Percentiles rank a stretch among this genome's conserved stretches.
These are phyloP conservation scores for Prolemur simus DNA, from an alignment of 2,113 vertebrate species.

Conservation along the genomic window DNA sequence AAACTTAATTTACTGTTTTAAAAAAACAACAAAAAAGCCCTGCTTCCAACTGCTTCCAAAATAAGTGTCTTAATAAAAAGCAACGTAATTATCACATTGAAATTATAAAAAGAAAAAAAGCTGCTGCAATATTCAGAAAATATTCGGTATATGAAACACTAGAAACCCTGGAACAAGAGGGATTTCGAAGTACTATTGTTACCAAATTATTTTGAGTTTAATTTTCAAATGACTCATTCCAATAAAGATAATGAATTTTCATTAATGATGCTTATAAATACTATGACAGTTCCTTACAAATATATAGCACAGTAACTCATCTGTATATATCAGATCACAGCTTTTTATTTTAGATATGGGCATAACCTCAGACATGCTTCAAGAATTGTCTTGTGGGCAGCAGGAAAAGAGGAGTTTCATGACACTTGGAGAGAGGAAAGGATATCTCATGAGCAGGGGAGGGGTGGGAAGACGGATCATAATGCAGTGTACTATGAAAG, in stretches of 20 bases:
- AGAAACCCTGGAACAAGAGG: constrained; percentile 2
- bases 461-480: not conserved
- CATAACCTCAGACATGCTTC: not conserved
- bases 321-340: not conserved
- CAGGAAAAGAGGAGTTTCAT: not conserved
- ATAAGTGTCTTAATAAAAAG: constrained; percentile 9
- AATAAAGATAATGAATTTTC: not conserved
- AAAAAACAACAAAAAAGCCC: not conserved
- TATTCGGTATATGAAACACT: constrained; percentile 14
- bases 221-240: constrained; percentile 7
- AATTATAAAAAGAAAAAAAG: constrained; percentile 2
- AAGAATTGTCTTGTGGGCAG: not conserved
- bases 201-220: constrained; percentile 19
- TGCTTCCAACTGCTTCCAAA: not conserved
- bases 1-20: not conserved
- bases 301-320: not conserved
- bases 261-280: not conserved
- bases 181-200: constrained; percentile 18
- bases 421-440: not conserved
- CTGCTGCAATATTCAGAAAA: not conserved
- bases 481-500: not conserved
- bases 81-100: constrained; percentile 19
- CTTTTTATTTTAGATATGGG: not conserved
- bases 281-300: not conserved
- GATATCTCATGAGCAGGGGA: not conserved